Evolutionary conservation across 1,140 invertebrate species (phyloP), one percentile per base, ranked within the genome.

Genomic region (Nebria ingens): DNA sequence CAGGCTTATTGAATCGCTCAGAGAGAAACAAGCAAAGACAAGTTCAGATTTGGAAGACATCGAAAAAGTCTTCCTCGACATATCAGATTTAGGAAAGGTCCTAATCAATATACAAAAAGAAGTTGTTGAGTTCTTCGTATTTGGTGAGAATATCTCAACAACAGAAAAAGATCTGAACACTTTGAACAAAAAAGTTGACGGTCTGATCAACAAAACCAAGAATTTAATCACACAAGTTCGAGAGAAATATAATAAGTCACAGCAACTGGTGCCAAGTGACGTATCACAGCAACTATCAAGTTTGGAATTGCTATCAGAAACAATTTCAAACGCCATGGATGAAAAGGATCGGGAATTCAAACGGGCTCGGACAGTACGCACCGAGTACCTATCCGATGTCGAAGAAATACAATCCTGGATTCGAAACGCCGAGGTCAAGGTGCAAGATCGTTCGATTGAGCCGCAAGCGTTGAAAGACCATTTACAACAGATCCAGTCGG

Each of bases 291-390:
- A 87, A 70, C 71, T 89, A 56, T 87, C 85, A 1, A 76, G 81
- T 53, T 74, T 90, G 58, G 88, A 90, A 72, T 71, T 94, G 42
- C 75, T 85, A n/a, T 79, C 86, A 21, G 91, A 95, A 69, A 79
- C 82, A 52, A 77, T 89, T 15, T 75, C 78, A 25, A 81, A 82
- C 57, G 79, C 79, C 6, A 88, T 93, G 85, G 90, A 93, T 61
- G 87, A 91, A 63, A 91, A 91, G 68, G 81, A 88, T 60, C 79
- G 85, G 63, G 89, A 93, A 68, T 85, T 87, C 68, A 91, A 91
- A 66, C 81, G 88, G 50, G 91, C 90, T 4, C 80, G 82, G 61
- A 90, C 89, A 15, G 79, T 86, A 52, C 78, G 89, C 17, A 81
- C 81, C 19, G 90, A 93, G 55, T 93, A 91, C 68, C 67, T 82